phyloP scores from a whole-genome alignment of 2,797 vertebrate genomes.

The Todus mexicanus region DNA sequence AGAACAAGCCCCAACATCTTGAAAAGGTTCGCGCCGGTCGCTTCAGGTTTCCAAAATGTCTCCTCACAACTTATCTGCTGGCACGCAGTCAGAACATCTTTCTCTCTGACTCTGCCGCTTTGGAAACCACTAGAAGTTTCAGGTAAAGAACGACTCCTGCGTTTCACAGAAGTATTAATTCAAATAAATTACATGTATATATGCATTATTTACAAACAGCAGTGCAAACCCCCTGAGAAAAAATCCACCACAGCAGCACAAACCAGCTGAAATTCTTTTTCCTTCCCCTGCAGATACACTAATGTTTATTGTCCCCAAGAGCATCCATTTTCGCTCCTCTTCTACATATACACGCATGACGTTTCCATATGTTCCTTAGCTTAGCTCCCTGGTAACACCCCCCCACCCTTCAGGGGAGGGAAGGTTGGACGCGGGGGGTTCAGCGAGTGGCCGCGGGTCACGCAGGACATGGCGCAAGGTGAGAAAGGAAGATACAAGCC shows the following conservation, averaged over 20 bases:
- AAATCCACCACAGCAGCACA: neutral
- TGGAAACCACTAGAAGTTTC: neutral
- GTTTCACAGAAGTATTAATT: neutral
- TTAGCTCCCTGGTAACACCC: conserved; percentile 1
- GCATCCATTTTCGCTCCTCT: conserved; percentile 46
- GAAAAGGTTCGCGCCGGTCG: neutral
- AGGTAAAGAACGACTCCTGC: neutral
- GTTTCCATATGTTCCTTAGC: conserved; percentile 46
- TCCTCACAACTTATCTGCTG: conserved; percentile 25
- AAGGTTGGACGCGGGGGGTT: neutral
- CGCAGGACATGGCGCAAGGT: neutral
- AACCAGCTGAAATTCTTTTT: neutral
- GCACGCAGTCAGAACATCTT: neutral
- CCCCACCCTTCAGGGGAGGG: neutral
- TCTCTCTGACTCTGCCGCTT: neutral
- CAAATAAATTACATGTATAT: neutral
- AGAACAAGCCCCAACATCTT: conserved; percentile 4
- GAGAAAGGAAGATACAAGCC: accelerated
- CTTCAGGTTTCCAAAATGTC: conserved; percentile 37
- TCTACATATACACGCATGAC: neutral
- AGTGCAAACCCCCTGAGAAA: neutral
- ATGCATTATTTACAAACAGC: neutral
- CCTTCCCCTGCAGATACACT: neutral
- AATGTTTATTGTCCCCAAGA: conserved; percentile 43
- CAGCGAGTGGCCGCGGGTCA: accelerated